Percentiles rank a stretch among this genome's conserved stretches.
Conservation (phyloP, 64 coral and sea anemone species). For the Astreopora myriophthalma region DNA sequence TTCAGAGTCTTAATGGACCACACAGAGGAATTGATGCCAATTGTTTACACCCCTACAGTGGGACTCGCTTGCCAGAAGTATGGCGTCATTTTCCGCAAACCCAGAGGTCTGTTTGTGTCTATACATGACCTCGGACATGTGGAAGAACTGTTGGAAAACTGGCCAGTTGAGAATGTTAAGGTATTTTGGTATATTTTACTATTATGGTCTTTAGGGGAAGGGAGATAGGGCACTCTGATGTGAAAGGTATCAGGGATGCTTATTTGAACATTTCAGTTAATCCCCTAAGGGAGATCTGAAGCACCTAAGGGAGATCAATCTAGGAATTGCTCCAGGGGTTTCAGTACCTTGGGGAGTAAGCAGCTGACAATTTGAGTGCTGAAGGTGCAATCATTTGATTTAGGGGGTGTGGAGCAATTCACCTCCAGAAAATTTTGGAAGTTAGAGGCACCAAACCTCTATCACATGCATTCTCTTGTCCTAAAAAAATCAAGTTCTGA, state of each 20-base stretch:
- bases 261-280: not conserved
- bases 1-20: constrained; percentile 86
- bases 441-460: too few species aligned
- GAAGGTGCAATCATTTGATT: too few species aligned
- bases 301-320: too few species aligned
- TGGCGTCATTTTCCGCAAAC: constrained; percentile 89
- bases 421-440: too few species aligned
- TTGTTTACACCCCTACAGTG: constrained; percentile 96
- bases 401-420: too few species aligned
- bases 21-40: constrained; percentile 93
- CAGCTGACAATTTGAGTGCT: too few species aligned
- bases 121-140: constrained; percentile 92
- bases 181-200: not conserved
- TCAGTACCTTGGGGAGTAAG: too few species aligned
- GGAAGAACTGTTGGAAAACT: constrained; percentile 73
- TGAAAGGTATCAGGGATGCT: too few species aligned
- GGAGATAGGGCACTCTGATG: not conserved
- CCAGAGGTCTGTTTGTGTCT: constrained; percentile 89
- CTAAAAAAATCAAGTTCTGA: too few species aligned
- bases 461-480: too few species aligned
- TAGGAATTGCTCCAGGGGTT: too few species aligned
- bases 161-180: constrained; percentile 90
- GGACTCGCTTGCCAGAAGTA: constrained; percentile 96
- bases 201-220: not conserved
- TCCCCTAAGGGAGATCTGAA: too few species aligned